Conservation (phyloP, 2,113 vertebrate genomes). For the Hirundichthys speculiger region DNA sequence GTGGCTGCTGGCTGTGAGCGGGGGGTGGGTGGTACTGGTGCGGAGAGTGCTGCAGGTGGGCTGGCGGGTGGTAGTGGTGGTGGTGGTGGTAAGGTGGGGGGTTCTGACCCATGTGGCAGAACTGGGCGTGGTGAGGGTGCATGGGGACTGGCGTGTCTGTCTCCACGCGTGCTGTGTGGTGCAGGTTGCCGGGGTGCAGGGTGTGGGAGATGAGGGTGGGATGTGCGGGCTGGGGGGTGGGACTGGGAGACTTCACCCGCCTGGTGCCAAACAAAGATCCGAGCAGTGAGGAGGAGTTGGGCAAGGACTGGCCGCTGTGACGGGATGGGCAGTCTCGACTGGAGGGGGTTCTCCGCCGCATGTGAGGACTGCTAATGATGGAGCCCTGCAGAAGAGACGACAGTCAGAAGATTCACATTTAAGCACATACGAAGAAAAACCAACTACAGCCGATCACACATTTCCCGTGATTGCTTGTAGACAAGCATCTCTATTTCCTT, state of each 20-base stretch:
- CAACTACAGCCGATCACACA: too few relatives aligned
- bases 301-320: slow-evolving; percentile 90
- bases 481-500: too few relatives aligned
- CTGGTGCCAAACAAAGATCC: slow-evolving; percentile 93
- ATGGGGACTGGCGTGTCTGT: slow-evolving; percentile 76
- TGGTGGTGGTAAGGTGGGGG: slow-evolving; percentile 95
- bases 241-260: slow-evolving; percentile 84
- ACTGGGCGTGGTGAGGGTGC: slow-evolving; percentile 86
- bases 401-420: too few relatives aligned
- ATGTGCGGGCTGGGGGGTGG: slow-evolving; percentile 77
- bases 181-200: slow-evolving; percentile 77
- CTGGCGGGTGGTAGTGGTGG: slow-evolving; percentile 93
- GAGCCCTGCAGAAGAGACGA: slow-evolving; percentile 86
- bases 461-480: too few relatives aligned
- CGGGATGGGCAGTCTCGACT: slow-evolving; percentile 93
- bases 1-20: slow-evolving; percentile 76
- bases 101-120: slow-evolving; percentile 89
- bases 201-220: slow-evolving; percentile 84
- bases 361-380: slow-evolving; percentile 99
- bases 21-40: slow-evolving; percentile 85
- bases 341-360: slow-evolving; percentile 89
- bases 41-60: slow-evolving; percentile 84
- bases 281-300: slow-evolving; percentile 93
- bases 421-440: too few relatives aligned
- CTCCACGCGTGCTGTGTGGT: slow-evolving; percentile 83